Evolutionary conservation across 2,797 vertebrate genomes (phyloP).

Genomic region (Emys orbicularis): DNA sequence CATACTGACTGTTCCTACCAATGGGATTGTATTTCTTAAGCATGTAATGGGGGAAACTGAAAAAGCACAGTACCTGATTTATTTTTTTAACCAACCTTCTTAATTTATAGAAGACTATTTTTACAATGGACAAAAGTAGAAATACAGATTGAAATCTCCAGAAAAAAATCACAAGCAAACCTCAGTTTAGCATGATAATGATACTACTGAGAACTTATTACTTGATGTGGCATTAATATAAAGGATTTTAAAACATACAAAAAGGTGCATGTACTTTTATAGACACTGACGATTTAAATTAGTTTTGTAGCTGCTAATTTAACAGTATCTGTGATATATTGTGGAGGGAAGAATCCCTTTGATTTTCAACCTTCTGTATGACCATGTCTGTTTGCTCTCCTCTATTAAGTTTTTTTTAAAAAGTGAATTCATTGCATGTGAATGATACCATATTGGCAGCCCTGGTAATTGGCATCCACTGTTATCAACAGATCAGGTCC

Average conservation of each 20-base stretch:
- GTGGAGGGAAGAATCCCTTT: background rate
- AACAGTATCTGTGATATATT: background rate
- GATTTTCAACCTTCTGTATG: background rate
- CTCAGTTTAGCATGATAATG: background rate
- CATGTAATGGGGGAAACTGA: background rate
- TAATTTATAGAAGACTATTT: background rate
- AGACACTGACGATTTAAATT: background rate
- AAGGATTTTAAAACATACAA: background rate
- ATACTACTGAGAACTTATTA: background rate
- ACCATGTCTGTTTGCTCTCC: background rate
- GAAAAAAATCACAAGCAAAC: background rate
- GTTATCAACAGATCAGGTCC: background rate
- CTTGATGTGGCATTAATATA: background rate
- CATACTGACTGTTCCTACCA: background rate
- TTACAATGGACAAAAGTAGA: background rate
- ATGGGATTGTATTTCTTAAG: background rate
- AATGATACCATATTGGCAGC: background rate
- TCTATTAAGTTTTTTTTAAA: background rate
- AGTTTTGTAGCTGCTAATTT: background rate
- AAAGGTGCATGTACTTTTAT: background rate
- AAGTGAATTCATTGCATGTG: background rate
- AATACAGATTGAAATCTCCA: background rate
- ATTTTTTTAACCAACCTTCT: background rate
- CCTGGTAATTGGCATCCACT: background rate
- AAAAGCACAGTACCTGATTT: background rate